These are phyloP conservation scores for Planiliza haematocheilus DNA, from an alignment of 2,113 vertebrate genomes.

Conservation along the genomic window DNA sequence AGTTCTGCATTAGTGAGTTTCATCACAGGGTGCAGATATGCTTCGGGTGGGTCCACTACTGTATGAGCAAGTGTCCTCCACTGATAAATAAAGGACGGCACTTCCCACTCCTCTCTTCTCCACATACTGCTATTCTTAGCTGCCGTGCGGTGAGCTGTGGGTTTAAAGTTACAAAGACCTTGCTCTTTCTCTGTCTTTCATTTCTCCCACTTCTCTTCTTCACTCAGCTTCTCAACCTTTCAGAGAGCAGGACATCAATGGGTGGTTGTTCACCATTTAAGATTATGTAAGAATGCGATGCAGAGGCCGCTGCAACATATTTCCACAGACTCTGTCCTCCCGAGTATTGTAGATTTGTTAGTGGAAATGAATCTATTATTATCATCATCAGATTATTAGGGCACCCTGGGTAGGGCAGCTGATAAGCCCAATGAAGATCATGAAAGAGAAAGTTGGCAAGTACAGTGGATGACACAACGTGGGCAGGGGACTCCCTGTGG, in stretches of 20 bases:
- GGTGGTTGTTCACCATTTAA: constrained; percentile 8
- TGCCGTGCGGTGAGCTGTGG: constrained; percentile 45
- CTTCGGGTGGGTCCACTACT: constrained; percentile 47
- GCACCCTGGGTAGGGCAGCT: constrained; percentile 7
- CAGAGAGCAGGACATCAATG: constrained; percentile 13
- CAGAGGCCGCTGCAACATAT: constrained; percentile 1
- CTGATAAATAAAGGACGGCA: constrained; percentile 76
- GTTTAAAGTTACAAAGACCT: constrained; percentile 81
- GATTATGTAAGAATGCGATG: constrained; percentile 1
- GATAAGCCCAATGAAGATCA: constrained; percentile 40
- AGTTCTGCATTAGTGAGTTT: background rate
- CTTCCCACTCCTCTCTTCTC: constrained; percentile 51
- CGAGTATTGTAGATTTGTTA: constrained; percentile 39
- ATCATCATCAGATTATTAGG: constrained; percentile 39
- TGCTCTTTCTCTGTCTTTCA: constrained; percentile 36
- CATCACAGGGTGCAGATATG: constrained; percentile 26
- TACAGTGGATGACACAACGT: constrained; percentile 14
- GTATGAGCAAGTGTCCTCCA: constrained; percentile 53
- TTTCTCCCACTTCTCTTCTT: constrained; percentile 18
- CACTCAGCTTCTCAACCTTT: background rate
- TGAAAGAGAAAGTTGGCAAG: constrained; percentile 16
- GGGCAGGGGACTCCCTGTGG: constrained; percentile 8
- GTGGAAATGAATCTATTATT: constrained; percentile 70
- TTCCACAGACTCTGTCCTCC: constrained; percentile 11
- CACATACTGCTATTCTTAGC: constrained; percentile 79